Evolutionary conservation across 1,140 invertebrate species (phyloP), one percentile per base, ranked within the genome.

Genomic region (Drosophila sulfurigaster): DNA sequence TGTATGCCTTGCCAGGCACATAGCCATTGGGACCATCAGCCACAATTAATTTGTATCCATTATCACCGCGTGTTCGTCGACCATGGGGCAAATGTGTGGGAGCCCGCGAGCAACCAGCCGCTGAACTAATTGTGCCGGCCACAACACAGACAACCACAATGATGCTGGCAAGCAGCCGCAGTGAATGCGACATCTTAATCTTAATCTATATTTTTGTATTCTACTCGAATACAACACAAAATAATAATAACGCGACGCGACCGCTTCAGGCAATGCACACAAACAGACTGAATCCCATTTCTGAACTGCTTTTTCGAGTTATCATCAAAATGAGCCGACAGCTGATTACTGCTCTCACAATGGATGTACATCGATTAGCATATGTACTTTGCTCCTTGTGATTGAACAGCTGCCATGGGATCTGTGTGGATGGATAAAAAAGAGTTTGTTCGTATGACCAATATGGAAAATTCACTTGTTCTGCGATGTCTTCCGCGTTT

Each of bases 21-120:
- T 97, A 98, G 89, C 96, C 95, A 81, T 96, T 94, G 15, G 95
- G 94, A 80, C 96, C 94, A 67, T 96, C 97, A 80, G 95, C 96
- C 68, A 97, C 94, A 80, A 95, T 93, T 81, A 98, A 95, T 81
- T 94, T 94, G 93, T 96, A 97, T 82, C 96, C 96, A 93, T 96
- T 96, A 93, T 97, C 97, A 15, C 96, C 97, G n/a, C 87, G 91
- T 69, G 86, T 92, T n/a, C 91, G 88, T 48, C 92, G 78, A 11
- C 90, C 91, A 45, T 92, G 92, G 66, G 87, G 87, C 77, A 92
- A 81, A 57, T 82, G 79, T 54, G 80, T 91, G 72, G 92, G 92
- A 57, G 91, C 89, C 62, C 91, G 83, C 51, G 91, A 77, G 73
- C 91, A 92, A 57, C 75, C 83, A 45, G 75, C 72, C 49, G 73